Conservation (phyloP, 2,888 invertebrate genomes). For the Pheosia gnoma region DNA sequence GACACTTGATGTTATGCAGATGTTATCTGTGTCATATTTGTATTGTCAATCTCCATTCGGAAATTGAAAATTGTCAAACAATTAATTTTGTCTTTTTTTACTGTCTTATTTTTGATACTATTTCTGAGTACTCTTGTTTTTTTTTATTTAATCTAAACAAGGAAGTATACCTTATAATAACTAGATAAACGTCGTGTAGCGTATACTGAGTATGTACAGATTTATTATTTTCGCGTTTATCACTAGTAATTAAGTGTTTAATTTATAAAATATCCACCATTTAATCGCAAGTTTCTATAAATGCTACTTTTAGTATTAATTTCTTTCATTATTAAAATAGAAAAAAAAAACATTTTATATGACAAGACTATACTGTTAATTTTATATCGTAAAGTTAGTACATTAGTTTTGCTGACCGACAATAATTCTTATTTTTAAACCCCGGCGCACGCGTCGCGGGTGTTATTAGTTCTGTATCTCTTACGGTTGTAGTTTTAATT, state of each 20-base stretch:
- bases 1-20: conserved; percentile 21
- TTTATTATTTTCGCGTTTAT: conserved; percentile 49
- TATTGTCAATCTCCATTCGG: no score
- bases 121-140: no score
- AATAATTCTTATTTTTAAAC: conserved; percentile 59
- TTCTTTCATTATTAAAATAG: conserved; percentile 21
- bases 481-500: conserved; percentile 55
- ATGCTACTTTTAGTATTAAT: conserved; percentile 32
- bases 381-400: conserved; percentile 47
- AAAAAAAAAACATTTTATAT: conserved; percentile 49
- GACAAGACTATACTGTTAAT: conserved; percentile 64
- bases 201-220: conserved; percentile 37
- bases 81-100: no score
- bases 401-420: conserved; percentile 72
- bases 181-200: conserved; percentile 26
- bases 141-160: background rate
- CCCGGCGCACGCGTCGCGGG: no score
- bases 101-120: no score
- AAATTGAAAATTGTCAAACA: no score
- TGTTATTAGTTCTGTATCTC: conserved; percentile 46
- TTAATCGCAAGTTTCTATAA: conserved; percentile 51
- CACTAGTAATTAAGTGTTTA: conserved; percentile 56
- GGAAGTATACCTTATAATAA: background rate
- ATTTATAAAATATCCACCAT: conserved; percentile 56
- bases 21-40: no score